A percentile compares a stretch with the other conserved stretches of the same genome.
These are phyloP conservation scores for Lasius fuliginosus DNA, from an alignment of 2,888 invertebrate species.

Conservation along the genomic window DNA sequence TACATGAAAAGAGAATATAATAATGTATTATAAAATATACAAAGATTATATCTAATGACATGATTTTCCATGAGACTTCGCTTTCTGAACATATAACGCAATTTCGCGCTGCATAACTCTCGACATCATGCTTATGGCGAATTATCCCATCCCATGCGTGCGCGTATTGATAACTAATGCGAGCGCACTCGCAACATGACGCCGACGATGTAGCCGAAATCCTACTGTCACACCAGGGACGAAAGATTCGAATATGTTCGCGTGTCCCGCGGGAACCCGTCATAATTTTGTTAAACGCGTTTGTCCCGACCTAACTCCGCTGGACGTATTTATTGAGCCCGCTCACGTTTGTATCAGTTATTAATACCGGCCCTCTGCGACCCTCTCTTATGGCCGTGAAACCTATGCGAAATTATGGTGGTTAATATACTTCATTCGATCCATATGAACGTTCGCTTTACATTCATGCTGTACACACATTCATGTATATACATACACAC, in stretches of 20 bases:
- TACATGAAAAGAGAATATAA: not conserved
- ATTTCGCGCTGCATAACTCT: conserved; percentile 26
- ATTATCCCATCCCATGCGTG: conserved; percentile 66
- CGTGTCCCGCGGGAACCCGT: conserved; percentile 69
- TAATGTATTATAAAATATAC: not conserved
- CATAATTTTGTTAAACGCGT: conserved; percentile 68
- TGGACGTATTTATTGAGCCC: conserved; percentile 52
- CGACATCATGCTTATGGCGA: conserved; percentile 51
- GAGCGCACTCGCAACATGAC: conserved; percentile 45
- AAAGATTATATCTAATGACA: not conserved
- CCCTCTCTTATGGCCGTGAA: conserved; percentile 39
- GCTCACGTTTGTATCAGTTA: conserved; percentile 55
- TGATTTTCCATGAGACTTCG: not conserved
- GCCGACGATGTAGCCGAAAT: conserved; percentile 50
- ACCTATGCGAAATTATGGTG: not conserved
- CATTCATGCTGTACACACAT: not conserved
- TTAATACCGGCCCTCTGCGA: conserved; percentile 51
- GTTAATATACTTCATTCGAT: conserved; percentile 32
- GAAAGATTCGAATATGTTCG: conserved; percentile 49
- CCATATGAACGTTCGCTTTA: conserved; percentile 46
- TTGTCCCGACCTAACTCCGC: conserved; percentile 14
- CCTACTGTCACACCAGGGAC: conserved; percentile 57
- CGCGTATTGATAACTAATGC: conserved; percentile 67
- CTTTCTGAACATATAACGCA: conserved; percentile 10
- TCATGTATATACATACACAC: not conserved